Base-by-base conservation (phyloP, 2,888 invertebrate species). In the Escarpia spicata region DNA sequence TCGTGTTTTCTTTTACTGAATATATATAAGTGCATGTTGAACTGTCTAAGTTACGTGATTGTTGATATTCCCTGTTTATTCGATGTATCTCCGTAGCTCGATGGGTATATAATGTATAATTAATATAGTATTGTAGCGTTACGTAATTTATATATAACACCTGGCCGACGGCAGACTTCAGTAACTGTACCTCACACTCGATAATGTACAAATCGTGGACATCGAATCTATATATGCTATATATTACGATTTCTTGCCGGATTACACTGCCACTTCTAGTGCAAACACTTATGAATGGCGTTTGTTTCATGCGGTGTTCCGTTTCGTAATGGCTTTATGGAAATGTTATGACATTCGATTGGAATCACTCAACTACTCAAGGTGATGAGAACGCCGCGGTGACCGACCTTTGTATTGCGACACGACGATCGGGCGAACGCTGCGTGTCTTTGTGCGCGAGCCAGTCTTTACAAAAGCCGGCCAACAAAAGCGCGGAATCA, bases 321-420 rank as follows among this genome's bases (percentile, higher is more conserved):
- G 75, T 75, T 26, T 75, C 75, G 75, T 75, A 75, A 75, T 75
- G 75, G 75, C 75, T 75, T 75, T 75, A 75, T 75, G 75, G 75
- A 75, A 75, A 75, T 75, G 75, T 75, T 75, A 75, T 75, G 75
- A 75, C 75, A 75, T 75, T 75, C 26, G 75, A 75, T 75, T 75
- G 75, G n/a, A 75, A 26, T 75, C 75, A 75, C 75, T 75, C 75
- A 75, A n/a, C 75, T 75, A 75, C 75, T 75, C 75, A 75, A 75
- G 75, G 75, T 75, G 19, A 75, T 75, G 75, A 75, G 75, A 52
- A 75, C 19, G 75, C 75, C 75, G 75, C 75, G 26, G n/a, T 75
- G 75, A 26, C 26, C 75, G 75, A 75, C 75, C 75, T 75, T 75
- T 75, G 75, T 75, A 26, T 26, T 15, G 19, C 75, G 75, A 75